Conservation (phyloP, 2,113 vertebrate genomes). For the Clarias macrocephalus region DNA sequence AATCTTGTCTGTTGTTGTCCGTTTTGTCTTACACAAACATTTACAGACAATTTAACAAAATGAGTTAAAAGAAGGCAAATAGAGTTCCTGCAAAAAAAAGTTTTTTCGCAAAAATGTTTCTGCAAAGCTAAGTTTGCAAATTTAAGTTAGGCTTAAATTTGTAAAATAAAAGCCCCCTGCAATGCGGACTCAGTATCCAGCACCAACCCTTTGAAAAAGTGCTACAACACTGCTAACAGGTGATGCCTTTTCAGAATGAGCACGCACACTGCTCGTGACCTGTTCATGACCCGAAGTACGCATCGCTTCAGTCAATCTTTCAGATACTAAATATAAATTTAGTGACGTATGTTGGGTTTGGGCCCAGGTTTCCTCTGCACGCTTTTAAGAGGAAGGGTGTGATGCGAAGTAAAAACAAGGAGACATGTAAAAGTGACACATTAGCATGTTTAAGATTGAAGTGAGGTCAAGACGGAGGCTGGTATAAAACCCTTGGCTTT, state of each 20-base stretch:
- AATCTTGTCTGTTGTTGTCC: background rate
- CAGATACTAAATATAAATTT: background rate
- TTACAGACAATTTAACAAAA: background rate
- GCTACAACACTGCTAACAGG: background rate
- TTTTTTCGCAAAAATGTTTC: conserved; percentile 1
- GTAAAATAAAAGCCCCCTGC: conserved; percentile 25
- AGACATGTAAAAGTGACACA: background rate
- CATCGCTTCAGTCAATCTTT: background rate
- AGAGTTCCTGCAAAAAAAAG: conserved; percentile 18
- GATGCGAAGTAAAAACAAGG: background rate
- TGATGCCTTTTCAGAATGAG: background rate
- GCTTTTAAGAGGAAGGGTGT: background rate
- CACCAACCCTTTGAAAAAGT: background rate
- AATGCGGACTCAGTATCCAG: conserved; percentile 34
- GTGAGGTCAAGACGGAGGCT: background rate
- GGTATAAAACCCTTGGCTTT: background rate
- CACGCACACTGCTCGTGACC: background rate
- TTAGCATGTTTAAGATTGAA: background rate
- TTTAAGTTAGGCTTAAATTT: no score
- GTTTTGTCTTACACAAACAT: background rate
- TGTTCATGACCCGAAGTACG: background rate
- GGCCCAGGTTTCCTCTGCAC: background rate
- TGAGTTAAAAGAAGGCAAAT: background rate
- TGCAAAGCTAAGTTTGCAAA: conserved; percentile 23
- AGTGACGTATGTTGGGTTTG: background rate